phyloP scores from a whole-genome alignment of 2,113 vertebrate species.

The Oreochromis tanganicae region DNA sequence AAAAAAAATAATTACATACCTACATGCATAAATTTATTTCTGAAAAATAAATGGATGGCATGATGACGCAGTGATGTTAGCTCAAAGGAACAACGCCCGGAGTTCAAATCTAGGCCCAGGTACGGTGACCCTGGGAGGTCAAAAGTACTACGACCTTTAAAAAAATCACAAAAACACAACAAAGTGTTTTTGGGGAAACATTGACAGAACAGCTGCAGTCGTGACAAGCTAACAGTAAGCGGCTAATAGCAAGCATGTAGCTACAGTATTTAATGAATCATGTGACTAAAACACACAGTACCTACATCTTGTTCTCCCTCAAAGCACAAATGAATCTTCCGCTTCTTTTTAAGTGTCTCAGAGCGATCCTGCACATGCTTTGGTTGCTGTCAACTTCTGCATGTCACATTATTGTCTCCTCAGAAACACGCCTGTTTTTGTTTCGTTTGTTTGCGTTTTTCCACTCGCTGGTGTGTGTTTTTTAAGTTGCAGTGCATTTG shows the following conservation, averaged over 20 bases:
- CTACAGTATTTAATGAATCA: background rate
- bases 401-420: background rate
- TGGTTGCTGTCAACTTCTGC: background rate
- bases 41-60: background rate
- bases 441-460: background rate
- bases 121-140: background rate
- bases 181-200: background rate
- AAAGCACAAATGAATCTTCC: background rate
- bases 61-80: background rate
- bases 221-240: background rate
- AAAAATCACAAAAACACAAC: background rate
- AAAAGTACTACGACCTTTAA: background rate
- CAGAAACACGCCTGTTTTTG: background rate
- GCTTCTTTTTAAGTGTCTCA: background rate
- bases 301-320: background rate
- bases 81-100: background rate
- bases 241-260: background rate
- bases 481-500: background rate
- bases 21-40: background rate
- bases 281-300: background rate
- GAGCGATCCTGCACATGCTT: background rate
- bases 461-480: background rate
- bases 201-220: background rate
- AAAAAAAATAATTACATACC: fast-evolving
- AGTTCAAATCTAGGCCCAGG: background rate